Evolutionary conservation across 2,888 invertebrate species (phyloP), one percentile per base, ranked within the genome.

Genomic region (Dyspetes luteomarginatus): DNA sequence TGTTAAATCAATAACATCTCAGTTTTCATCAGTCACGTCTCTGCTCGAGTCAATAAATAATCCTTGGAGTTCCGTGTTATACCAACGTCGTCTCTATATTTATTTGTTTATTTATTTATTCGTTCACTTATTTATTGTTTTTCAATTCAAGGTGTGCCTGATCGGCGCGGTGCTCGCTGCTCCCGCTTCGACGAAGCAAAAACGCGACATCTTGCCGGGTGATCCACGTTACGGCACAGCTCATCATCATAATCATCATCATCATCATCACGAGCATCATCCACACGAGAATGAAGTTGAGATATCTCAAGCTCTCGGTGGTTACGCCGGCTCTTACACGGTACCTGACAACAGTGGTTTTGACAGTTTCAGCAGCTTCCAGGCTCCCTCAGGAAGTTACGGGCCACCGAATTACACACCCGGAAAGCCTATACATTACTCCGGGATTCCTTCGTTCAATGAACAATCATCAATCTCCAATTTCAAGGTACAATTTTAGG

Each of bases 161-260:
- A 82, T 90, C 64, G 90, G 85, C 43, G 79, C 86, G 43, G 85
- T 84, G 26, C 62, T 88, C 30, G 88, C 88, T 48, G 85, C 86
- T 55, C 87, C 89, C 15, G 52, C 72, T 2, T 58, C 65, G 3
- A 71, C 58, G 26, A 90, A 86, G 69, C 69, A 78, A 17, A 89
- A 85, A 78, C 87, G 89, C 52, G 88, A 87, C 3, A 86, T 90
- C 64, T 78, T 91, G n/a, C 90, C 90, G 0, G 91, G 91, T 2
- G 91, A 91, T 68, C 74, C 90, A 28, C 90, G 91, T 19, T 91
- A 89, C 73, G 89, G 89, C 28, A 93, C 88, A 84, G 90, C 84
- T 85, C 90, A 86, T 86, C 84, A 90, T 89, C 84, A 89, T 78
- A 82, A 92, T 83, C 81, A 91, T 88, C 86, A 92, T 4, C 84